phyloP scores from a whole-genome alignment of 2,888 invertebrate species.

The Imbricaverruca yamaguchii region DNA sequence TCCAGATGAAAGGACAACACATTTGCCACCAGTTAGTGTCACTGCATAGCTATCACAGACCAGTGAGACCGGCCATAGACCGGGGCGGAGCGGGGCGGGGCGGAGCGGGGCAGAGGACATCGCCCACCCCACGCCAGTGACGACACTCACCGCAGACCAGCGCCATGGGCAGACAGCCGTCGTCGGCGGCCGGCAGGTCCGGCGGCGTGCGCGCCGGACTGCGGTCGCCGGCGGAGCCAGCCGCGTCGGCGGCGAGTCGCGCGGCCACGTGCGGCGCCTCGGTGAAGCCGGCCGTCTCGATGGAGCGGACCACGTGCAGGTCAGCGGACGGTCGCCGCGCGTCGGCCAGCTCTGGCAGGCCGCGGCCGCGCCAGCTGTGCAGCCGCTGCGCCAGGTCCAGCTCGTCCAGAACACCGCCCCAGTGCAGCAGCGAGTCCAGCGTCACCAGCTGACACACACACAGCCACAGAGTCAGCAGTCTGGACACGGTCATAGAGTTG shows the following conservation, averaged over 20 bases:
- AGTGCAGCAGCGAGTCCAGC: slow-evolving; percentile 42
- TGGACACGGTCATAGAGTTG: too few species aligned
- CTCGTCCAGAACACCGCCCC: slow-evolving; percentile 45
- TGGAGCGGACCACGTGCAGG: background rate
- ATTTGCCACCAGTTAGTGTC: too few species aligned
- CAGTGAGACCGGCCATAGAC: too few species aligned
- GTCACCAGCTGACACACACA: slow-evolving; percentile 39
- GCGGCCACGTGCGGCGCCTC: slow-evolving; percentile 13
- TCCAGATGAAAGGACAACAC: too few species aligned
- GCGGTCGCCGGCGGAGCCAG: background rate
- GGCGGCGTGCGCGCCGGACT: background rate
- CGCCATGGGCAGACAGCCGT: background rate
- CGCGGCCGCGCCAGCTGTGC: slow-evolving; percentile 38
- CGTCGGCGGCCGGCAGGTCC: background rate
- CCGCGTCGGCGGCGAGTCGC: background rate
- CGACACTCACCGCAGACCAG: background rate
- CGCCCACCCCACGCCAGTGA: too few species aligned
- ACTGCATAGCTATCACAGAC: too few species aligned
- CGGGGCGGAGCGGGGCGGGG: too few species aligned
- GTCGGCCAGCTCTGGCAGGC: slow-evolving; percentile 27
- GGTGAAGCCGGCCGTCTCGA: slow-evolving; percentile 1
- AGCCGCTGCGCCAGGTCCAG: slow-evolving; percentile 42
- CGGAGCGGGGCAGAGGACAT: too few species aligned
- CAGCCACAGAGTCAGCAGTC: background rate
- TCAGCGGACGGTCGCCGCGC: background rate